Conservation (phyloP, 2,888 invertebrate species). For the Meiosimyza platycephala region DNA sequence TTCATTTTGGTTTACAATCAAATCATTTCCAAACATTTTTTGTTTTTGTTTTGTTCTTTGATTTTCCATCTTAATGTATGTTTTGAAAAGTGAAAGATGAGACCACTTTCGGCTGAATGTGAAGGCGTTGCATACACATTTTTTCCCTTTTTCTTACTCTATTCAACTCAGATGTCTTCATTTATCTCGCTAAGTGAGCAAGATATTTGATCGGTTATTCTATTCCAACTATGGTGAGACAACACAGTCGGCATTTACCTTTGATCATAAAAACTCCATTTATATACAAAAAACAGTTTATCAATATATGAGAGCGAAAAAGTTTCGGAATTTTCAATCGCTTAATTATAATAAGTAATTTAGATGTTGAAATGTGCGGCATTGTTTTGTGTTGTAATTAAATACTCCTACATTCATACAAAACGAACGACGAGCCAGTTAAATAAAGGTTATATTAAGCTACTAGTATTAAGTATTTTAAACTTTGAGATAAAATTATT, state of each 20-base stretch:
- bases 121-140: constrained; percentile 34
- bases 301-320: background rate
- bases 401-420: too few species aligned
- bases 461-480: too few species aligned
- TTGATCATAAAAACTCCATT: constrained; percentile 24
- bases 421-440: too few species aligned
- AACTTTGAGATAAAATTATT: too few species aligned
- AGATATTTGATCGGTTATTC: constrained; percentile 30
- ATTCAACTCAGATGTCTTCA: constrained; percentile 32
- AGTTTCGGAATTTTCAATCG: too few species aligned
- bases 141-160: constrained; percentile 7
- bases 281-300: background rate
- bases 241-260: constrained; percentile 23
- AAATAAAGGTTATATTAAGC: too few species aligned
- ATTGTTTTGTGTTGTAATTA: too few species aligned
- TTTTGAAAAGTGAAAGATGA: constrained; percentile 54
- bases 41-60: constrained; percentile 30
- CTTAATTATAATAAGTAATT: too few species aligned
- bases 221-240: background rate
- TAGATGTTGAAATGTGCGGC: too few species aligned
- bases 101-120: constrained; percentile 44
- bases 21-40: constrained; percentile 15
- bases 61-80: constrained; percentile 36
- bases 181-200: constrained; percentile 32
- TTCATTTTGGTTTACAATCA: background rate